Percentiles rank a stretch among this genome's conserved stretches.
phyloP scores from a whole-genome alignment of 1,140 invertebrate species.

The Hyles vespertilio region DNA sequence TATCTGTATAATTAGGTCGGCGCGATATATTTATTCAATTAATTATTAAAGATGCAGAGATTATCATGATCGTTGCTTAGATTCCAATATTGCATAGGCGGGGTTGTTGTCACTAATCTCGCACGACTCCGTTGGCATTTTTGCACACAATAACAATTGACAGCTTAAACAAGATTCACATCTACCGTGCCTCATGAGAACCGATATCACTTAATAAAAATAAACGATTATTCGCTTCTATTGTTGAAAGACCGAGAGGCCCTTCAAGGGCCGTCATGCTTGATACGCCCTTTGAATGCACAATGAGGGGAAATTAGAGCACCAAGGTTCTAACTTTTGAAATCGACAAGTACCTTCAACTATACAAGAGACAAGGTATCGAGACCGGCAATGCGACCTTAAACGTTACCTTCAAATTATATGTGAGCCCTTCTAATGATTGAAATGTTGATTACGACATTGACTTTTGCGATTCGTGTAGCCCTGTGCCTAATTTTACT shows the following conservation, averaged over 20 bases:
- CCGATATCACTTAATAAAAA: constrained; percentile 14
- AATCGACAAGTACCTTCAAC: constrained; percentile 57
- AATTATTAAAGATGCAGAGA: constrained; percentile 1
- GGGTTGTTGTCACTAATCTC: constrained; percentile 1
- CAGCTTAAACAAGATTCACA: constrained; percentile 8
- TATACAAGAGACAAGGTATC: constrained; percentile 52
- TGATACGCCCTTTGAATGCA: constrained; percentile 68
- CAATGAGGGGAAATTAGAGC: constrained; percentile 73
- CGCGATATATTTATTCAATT: constrained; percentile 9
- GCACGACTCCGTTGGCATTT: constrained; percentile 4
- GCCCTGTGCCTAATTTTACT: constrained; percentile 42
- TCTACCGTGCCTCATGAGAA: constrained; percentile 4
- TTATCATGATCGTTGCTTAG: constrained; percentile 5
- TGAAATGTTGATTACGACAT: constrained; percentile 57
- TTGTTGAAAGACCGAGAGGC: constrained; percentile 42
- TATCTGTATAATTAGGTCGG: constrained; percentile 9
- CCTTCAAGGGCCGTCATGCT: constrained; percentile 63
- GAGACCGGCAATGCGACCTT: constrained; percentile 59
- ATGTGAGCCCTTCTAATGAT: constrained; percentile 68
- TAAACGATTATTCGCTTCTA: constrained; percentile 42
- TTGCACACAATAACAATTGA: constrained; percentile 2
- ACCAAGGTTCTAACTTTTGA: constrained; percentile 71
- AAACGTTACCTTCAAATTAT: constrained; percentile 60
- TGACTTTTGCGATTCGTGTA: constrained; percentile 55
- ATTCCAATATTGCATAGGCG: constrained; percentile 4